Evolutionary conservation across 2,113 vertebrate genomes (phyloP).

Genomic region (zebrafish (Danio rerio)): GRCz12tu NC_133178.1:30855001-30855500

Average conservation of each 20-base stretch:
- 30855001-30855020: background rate
- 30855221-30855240: constrained; percentile 51
- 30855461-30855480: constrained; percentile 58
- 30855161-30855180: constrained; percentile 59
- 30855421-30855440: constrained; percentile 54
- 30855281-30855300: constrained; percentile 23
- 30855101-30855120: constrained; percentile 29
- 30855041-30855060: constrained; percentile 6
- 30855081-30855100: constrained; percentile 41
- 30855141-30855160: constrained; percentile 57
- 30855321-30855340: constrained; percentile 25
- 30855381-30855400: constrained; percentile 35
- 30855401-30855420: constrained; percentile 51
- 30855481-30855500: constrained; percentile 73
- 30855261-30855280: constrained; percentile 42
- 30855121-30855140: constrained; percentile 44
- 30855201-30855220: constrained; percentile 78
- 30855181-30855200: constrained; percentile 66
- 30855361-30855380: constrained; percentile 33
- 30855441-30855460: constrained; percentile 59
- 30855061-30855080: constrained; percentile 19
- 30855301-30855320: constrained; percentile 38
- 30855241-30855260: constrained; percentile 53
- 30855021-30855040: background rate
- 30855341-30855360: background rate